A percentile compares a stretch with the other conserved stretches of the same genome.
These are phyloP conservation scores for Drosophila busckii DNA, from an alignment of 1,140 invertebrate genomes.

Conservation along the genomic window DNA sequence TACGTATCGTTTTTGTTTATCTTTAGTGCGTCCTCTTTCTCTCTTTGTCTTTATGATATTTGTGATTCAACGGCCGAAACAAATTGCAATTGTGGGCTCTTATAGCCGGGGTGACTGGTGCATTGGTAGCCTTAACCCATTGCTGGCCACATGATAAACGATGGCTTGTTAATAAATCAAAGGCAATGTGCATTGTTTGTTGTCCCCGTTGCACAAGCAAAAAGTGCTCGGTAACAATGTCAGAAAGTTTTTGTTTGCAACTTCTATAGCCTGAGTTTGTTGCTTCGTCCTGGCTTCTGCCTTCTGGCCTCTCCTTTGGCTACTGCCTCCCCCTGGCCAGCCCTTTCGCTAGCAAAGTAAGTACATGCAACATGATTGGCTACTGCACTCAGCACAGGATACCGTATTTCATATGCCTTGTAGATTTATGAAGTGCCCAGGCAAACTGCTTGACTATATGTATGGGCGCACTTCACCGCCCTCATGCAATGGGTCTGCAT, in stretches of 20 bases:
- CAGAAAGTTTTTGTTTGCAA: slow-evolving; percentile 34
- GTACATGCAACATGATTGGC: slow-evolving; percentile 62
- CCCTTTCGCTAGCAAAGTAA: no score
- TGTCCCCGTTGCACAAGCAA: background rate
- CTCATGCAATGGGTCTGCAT: slow-evolving; percentile 7
- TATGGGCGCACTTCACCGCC: background rate
- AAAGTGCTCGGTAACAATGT: slow-evolving; percentile 34
- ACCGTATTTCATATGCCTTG: slow-evolving; percentile 70
- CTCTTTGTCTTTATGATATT: background rate
- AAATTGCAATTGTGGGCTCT: slow-evolving; percentile 34
- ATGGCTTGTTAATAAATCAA: slow-evolving; percentile 73
- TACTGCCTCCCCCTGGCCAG: slow-evolving; percentile 12
- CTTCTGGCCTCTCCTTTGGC: no score
- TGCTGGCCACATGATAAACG: slow-evolving; percentile 70
- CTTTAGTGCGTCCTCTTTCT: background rate
- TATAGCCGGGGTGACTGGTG: slow-evolving; percentile 7
- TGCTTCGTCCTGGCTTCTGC: background rate
- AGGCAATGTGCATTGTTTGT: slow-evolving; percentile 29
- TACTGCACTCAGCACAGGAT: slow-evolving; percentile 58
- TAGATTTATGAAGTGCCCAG: slow-evolving; percentile 66
- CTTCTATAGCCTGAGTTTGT: slow-evolving; percentile 13
- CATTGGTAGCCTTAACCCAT: slow-evolving; percentile 54
- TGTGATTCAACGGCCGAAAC: slow-evolving; percentile 25
- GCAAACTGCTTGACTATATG: slow-evolving; percentile 15
- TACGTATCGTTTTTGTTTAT: slow-evolving; percentile 17